Percentiles rank a stretch among this genome's conserved stretches.
Conservation (phyloP, 2,888 invertebrate species). For the Lottia scabra region DNA sequence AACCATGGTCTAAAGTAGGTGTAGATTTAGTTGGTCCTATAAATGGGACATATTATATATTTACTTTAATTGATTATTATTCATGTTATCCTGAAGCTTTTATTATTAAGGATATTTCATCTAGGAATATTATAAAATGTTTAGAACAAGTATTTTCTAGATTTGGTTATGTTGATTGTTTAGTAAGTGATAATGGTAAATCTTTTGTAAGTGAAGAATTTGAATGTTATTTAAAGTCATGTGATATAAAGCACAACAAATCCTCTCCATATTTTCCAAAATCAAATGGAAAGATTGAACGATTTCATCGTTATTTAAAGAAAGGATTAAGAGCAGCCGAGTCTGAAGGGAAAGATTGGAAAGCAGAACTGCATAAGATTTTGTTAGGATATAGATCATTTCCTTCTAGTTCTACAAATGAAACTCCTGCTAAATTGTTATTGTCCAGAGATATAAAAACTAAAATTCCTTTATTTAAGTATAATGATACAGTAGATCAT, state of each 20-base stretch:
- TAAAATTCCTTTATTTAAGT: no score
- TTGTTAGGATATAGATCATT: no score
- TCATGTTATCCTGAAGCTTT: neutral
- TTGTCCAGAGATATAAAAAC: no score
- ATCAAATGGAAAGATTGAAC: constrained; percentile 1
- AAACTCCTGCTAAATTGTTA: no score
- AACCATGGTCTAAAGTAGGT: neutral
- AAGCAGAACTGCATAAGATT: neutral
- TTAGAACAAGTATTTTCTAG: neutral
- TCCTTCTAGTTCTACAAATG: no score
- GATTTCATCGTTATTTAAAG: neutral
- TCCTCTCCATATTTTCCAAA: neutral
- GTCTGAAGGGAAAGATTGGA: neutral
- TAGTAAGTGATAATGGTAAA: neutral
- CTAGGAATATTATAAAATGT: neutral
- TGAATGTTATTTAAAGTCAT: neutral
- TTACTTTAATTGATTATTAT: neutral
- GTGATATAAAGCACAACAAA: neutral
- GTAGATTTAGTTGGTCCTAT: neutral
- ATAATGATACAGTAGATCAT: no score
- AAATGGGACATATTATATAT: neutral
- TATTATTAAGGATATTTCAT: neutral
- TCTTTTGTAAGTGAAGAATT: constrained; percentile 1
- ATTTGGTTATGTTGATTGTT: constrained; percentile 1
- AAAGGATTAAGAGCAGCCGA: neutral